Base-by-base conservation (phyloP, 1,140 invertebrate species). In the Aphis gossypii region DNA sequence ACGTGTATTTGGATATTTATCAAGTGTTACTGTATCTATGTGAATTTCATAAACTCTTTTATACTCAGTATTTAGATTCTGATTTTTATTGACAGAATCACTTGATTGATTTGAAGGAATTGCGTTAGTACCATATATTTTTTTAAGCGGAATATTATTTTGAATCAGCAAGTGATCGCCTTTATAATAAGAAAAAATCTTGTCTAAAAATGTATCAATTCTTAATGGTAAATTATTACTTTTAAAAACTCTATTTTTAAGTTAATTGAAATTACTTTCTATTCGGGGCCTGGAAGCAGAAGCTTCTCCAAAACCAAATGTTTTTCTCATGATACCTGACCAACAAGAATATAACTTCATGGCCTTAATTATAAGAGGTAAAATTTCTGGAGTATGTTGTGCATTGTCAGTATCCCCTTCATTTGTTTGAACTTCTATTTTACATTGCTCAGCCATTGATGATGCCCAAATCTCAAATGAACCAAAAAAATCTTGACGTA, bases 311-410 rank as follows among this genome's bases (percentile, higher is more conserved):
- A n/a, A 88, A n/a, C 86, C 44, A 88, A 88, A 88, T 18, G 30
- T 88, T 88, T 46, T 88, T 88, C 25, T 88, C 86, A 88, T 88
- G 21, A 88, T 88, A n/a, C 46, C 86, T 35, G 86, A 88, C 86
- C 86, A 88, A 51, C 86, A 51, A n/a, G 44, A 46, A n/a, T 48
- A 51, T 88, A 88, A 35, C n/a, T 88, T 88, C 46, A 51, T 88
- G 6, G n/a, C 11, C 9, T 88, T 88, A 51, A 88, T 88, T n/a
- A 88, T 88, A 48, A n/a, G 9, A 48, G 86, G 46, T 0, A 88
- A 30, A 25, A 88, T 25, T 87, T 87, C 48, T 88, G n/a, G 46
- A 46, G 18, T 48, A 88, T 88, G 35, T 51, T 88, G 86, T 46
- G 46, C 86, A 88, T 23, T 46, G 76, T 82, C 76, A 82, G 38